Evolutionary conservation across 2,888 invertebrate genomes (phyloP).

Genomic region (Belgica antarctica): DNA sequence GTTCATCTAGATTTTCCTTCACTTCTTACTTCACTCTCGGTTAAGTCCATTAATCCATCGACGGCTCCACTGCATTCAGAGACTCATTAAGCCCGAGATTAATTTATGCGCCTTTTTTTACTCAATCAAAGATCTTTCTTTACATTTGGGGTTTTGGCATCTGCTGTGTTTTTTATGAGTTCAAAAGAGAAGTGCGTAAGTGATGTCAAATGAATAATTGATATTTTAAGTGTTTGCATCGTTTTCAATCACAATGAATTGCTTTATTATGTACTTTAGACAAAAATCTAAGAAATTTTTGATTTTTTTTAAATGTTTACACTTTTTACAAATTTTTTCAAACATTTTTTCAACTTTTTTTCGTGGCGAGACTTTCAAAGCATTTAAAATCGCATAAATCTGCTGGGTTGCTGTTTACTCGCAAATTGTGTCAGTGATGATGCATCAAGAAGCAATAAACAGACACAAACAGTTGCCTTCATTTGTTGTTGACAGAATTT

Average conservation of each 20-base stretch:
- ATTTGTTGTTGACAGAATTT: background rate
- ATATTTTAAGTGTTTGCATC: no score
- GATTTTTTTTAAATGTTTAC: no score
- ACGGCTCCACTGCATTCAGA: slow-evolving; percentile 13
- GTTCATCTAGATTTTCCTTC: no score
- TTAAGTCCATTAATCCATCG: slow-evolving; percentile 18
- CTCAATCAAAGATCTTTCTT: background rate
- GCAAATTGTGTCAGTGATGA: slow-evolving; percentile 3
- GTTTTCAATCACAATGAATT: background rate
- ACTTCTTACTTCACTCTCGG: background rate
- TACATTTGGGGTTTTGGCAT: slow-evolving; percentile 12
- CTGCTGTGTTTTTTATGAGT: slow-evolving; percentile 23
- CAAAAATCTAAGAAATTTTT: no score
- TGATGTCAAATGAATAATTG: no score
- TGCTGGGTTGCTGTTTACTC: background rate
- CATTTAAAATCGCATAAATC: slow-evolving; percentile 16
- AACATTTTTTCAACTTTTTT: background rate
- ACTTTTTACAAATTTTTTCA: no score
- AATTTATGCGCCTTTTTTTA: background rate
- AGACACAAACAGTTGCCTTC: no score
- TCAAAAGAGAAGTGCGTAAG: background rate
- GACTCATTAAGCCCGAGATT: slow-evolving; percentile 17
- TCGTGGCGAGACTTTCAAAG: background rate
- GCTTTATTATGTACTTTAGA: no score
- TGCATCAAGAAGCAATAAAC: slow-evolving; percentile 6